These are phyloP conservation scores for Tenrec ecaudatus DNA, from an alignment of 2,113 vertebrate genomes.

Conservation along the genomic window DNA sequence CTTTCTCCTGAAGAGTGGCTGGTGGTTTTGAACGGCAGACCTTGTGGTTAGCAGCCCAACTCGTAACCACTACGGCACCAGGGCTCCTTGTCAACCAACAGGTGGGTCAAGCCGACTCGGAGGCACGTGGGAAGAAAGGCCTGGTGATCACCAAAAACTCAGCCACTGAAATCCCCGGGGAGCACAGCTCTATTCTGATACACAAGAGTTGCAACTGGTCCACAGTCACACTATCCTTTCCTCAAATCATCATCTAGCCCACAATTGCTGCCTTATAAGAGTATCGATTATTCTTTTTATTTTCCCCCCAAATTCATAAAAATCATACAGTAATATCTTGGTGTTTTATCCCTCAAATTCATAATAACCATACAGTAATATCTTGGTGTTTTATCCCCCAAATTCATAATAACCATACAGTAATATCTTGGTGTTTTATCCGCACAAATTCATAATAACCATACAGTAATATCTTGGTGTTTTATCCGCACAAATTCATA, in stretches of 20 bases:
- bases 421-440: too few species aligned
- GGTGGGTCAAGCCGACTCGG: too few species aligned
- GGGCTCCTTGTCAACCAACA: too few species aligned
- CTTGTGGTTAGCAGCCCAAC: too few species aligned
- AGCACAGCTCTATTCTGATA: background rate
- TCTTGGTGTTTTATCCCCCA: conserved; percentile 44
- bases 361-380: background rate
- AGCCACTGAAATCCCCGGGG: background rate
- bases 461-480: background rate
- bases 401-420: conserved; percentile 30
- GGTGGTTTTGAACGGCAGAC: too few species aligned
- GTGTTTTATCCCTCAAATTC: conserved; percentile 50
- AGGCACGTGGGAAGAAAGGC: too few species aligned
- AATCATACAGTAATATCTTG: background rate
- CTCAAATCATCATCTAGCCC: background rate
- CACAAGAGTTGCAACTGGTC: background rate
- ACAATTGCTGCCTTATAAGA: background rate
- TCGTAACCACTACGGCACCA: too few species aligned
- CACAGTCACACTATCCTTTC: background rate
- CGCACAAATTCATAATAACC: conserved; percentile 54
- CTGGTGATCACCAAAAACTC: too few species aligned
- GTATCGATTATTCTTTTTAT: background rate
- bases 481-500: conserved; percentile 59
- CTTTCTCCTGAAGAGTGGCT: too few species aligned
- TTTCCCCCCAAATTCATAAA: conserved; percentile 48